Evolutionary conservation across 37 sponge, comb jelly and placozoan genomes (phyloP).

Genomic region (Beroe forskalii): DNA sequence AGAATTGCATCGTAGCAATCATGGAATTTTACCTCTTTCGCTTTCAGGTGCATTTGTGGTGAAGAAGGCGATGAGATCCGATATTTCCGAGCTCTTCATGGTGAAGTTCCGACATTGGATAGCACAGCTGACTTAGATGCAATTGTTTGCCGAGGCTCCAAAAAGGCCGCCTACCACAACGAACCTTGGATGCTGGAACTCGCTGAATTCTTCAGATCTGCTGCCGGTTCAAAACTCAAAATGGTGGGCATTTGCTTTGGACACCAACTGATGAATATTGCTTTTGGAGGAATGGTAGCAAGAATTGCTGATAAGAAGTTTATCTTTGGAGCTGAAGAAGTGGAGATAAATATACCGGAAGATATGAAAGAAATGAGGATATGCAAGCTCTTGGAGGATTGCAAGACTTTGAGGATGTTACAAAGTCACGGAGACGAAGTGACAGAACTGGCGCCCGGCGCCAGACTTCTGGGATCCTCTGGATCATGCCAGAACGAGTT

Average conservation of each 20-base stretch:
- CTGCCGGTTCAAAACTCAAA: not conserved
- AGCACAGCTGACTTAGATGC: constrained; percentile 7
- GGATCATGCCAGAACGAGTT: not conserved
- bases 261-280: constrained; percentile 9
- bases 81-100: constrained; percentile 10
- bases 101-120: not conserved
- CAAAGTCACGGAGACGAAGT: constrained; percentile 52
- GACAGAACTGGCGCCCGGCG: not conserved
- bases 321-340: not conserved
- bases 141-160: not conserved
- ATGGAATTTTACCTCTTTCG: too few relatives aligned
- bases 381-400: not conserved
- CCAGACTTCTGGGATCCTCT: constrained; percentile 4
- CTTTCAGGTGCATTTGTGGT: constrained; percentile 17
- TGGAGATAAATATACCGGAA: not conserved
- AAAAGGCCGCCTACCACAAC: not conserved
- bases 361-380: not conserved
- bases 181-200: constrained; percentile 44
- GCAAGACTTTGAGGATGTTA: not conserved
- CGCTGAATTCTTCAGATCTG: not conserved
- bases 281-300: not conserved
- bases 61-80: not conserved
- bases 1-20: too few relatives aligned
- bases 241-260: constrained; percentile 5
- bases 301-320: not conserved